Conservation (phyloP, 2,113 vertebrate genomes). For the Hydrochoerus hydrochaeris region DNA sequence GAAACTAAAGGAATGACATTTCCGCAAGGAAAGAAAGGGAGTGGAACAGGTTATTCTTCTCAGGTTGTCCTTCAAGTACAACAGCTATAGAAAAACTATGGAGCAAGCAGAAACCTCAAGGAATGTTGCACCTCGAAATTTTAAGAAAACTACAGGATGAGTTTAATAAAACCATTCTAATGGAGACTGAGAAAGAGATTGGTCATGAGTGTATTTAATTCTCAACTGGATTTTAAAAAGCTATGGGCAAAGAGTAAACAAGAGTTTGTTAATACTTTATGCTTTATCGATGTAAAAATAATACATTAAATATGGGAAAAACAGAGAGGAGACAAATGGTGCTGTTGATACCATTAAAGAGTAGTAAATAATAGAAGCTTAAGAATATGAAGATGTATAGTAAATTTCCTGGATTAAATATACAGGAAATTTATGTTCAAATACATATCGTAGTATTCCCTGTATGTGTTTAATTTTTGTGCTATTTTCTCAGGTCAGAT, state of each 20-base stretch:
- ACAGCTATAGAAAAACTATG: not conserved
- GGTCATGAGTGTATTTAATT: not conserved
- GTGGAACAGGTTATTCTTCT: not conserved
- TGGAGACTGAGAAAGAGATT: not conserved
- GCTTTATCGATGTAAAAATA: not conserved
- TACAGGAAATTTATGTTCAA: not conserved
- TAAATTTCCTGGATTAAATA: not conserved
- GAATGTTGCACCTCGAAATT: not conserved
- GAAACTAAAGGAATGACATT: not conserved
- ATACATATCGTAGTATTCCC: not conserved
- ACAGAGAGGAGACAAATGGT: not conserved
- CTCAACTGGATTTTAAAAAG: not conserved
- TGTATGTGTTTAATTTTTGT: not conserved
- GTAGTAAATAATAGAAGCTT: not conserved
- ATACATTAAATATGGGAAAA: not conserved
- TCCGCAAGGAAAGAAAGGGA: not conserved
- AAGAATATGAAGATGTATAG: not conserved
- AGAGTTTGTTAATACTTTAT: not conserved
- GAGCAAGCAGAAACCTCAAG: not conserved
- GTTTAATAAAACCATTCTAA: not conserved
- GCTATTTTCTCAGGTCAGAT: not conserved
- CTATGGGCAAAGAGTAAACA: not conserved
- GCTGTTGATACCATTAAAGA: not conserved
- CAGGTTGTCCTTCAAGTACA: not conserved
- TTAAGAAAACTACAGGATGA: not conserved